Percentiles rank a stretch among this genome's conserved stretches.
Evolutionary conservation across 2,888 invertebrate species (phyloP).

Genomic region (Mayetiola destructor): DNA sequence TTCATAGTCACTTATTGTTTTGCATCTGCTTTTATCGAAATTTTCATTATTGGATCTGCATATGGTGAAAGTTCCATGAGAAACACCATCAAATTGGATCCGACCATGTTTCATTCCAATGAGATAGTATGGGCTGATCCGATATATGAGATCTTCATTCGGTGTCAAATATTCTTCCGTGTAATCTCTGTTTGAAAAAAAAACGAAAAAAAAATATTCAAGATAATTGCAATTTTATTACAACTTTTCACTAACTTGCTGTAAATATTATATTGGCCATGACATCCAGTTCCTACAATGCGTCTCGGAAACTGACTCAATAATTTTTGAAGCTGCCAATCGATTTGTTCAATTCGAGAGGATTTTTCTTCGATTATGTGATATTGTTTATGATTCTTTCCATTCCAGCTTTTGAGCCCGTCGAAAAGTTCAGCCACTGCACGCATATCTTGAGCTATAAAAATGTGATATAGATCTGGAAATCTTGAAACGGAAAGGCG

Average conservation of each 20-base stretch:
- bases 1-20: conserved; percentile 35
- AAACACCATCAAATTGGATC: conserved; percentile 39
- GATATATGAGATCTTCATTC: conserved; percentile 37
- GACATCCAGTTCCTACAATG: conserved; percentile 28
- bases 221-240: no score
- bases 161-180: conserved; percentile 47
- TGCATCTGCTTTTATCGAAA: conserved; percentile 37
- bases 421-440: conserved; percentile 36
- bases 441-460: conserved; percentile 35
- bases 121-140: conserved; percentile 39
- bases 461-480: conserved; percentile 41
- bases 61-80: conserved; percentile 40
- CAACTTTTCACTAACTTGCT: no score
- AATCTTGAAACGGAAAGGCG: conserved; percentile 19
- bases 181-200: conserved; percentile 26
- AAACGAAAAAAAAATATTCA: not conserved
- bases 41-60: conserved; percentile 39
- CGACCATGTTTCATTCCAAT: conserved; percentile 24
- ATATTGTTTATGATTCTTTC: conserved; percentile 11
- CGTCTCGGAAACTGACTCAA: conserved; percentile 27
- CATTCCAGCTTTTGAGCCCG: conserved; percentile 3
- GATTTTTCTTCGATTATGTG: conserved; percentile 9
- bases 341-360: conserved; percentile 18
- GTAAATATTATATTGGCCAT: no score
- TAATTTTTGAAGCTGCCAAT: conserved; percentile 24